Evolutionary conservation across 1,140 invertebrate genomes (phyloP).

Genomic region (Brachionus asplanchnoidis): DNA sequence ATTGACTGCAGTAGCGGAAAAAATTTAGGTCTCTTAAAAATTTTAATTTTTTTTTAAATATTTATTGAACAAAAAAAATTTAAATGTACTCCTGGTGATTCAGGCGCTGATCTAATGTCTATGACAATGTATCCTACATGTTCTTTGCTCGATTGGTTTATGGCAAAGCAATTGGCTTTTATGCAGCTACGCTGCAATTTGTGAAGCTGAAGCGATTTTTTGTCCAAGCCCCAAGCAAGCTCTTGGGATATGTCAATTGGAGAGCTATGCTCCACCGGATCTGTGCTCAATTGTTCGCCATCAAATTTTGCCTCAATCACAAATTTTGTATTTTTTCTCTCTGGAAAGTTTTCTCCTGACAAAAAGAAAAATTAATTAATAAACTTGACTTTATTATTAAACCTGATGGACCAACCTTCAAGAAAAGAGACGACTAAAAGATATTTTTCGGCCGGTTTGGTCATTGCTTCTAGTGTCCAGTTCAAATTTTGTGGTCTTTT

Average conservation of each 20-base stretch:
- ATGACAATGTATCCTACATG: constrained; percentile 59
- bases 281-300: constrained; percentile 58
- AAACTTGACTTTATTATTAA: neutral
- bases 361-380: neutral
- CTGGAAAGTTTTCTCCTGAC: neutral
- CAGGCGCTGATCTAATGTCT: constrained; percentile 56
- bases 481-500: neutral
- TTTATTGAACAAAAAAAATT: neutral
- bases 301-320: constrained; percentile 59
- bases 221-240: constrained; percentile 60
- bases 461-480: neutral
- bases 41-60: neutral
- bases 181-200: constrained; percentile 52
- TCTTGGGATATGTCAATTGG: constrained; percentile 58
- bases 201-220: constrained; percentile 58
- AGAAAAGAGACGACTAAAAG: constrained; percentile 16
- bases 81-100: constrained; percentile 48
- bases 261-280: constrained; percentile 56
- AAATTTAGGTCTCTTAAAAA: constrained; percentile 53
- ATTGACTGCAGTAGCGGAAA: constrained; percentile 58
- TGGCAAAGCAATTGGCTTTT: constrained; percentile 58
- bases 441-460: constrained; percentile 11
- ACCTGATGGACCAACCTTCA: neutral
- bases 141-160: constrained; percentile 49
- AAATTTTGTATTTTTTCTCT: constrained; percentile 43